A percentile compares a stretch with the other conserved stretches of the same genome.
phyloP scores from a whole-genome alignment of 2,888 invertebrate genomes.

The Chrysotoxum bicinctum region DNA sequence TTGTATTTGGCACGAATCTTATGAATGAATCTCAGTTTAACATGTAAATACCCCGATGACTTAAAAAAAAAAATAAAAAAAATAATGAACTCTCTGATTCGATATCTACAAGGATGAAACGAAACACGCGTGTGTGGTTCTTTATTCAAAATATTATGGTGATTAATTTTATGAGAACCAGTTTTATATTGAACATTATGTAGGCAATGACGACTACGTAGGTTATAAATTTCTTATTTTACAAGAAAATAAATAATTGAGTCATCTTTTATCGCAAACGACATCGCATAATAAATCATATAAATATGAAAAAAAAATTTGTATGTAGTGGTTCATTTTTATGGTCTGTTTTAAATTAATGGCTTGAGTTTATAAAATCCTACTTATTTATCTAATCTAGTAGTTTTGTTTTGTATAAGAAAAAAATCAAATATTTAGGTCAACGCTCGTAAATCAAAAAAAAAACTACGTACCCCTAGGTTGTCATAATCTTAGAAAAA shows the following conservation, averaged over 20 bases:
- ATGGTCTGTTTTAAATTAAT: not conserved
- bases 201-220: not conserved
- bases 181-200: not conserved
- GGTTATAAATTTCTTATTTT: not conserved
- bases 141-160: constrained; percentile 3
- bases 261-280: not conserved
- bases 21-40: not conserved
- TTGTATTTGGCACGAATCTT: not conserved
- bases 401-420: too few species aligned
- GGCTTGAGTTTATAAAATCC: not conserved
- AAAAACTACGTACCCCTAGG: not conserved
- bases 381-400: not conserved
- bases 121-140: not conserved
- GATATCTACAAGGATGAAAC: not conserved
- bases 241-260: not conserved
- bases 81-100: not conserved
- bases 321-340: not conserved
- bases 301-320: not conserved
- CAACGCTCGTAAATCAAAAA: not conserved
- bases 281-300: not conserved
- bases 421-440: too few species aligned
- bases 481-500: not conserved
- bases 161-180: constrained; percentile 9
- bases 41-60: not conserved
- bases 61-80: not conserved